These are phyloP conservation scores for Dicrurus megarhynchus DNA, from an alignment of 2,113 vertebrate genomes.

Conservation along the genomic window DNA sequence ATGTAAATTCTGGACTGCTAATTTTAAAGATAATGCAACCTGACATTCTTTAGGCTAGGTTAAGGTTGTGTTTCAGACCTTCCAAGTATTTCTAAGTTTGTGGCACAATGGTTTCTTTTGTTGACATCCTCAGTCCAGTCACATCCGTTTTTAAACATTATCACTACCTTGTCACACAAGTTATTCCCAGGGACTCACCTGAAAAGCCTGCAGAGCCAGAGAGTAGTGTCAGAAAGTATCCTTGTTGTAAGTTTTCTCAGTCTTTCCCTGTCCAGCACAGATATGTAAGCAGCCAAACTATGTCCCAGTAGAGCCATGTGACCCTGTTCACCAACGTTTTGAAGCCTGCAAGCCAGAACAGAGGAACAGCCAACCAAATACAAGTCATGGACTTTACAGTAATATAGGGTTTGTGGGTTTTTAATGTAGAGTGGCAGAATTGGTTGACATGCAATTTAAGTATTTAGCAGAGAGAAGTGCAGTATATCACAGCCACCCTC, in stretches of 20 bases:
- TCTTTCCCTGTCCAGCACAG: constrained; percentile 86
- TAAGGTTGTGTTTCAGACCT: background rate
- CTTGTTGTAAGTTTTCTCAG: constrained; percentile 91
- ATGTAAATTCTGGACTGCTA: background rate
- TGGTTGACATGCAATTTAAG: background rate
- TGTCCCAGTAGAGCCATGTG: constrained; percentile 95
- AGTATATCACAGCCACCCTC: background rate
- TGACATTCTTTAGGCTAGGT: background rate
- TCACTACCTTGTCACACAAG: background rate
- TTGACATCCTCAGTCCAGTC: background rate
- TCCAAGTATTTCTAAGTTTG: background rate
- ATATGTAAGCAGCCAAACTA: constrained; percentile 95
- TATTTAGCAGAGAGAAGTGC: background rate
- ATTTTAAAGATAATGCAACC: background rate
- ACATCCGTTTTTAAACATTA: background rate
- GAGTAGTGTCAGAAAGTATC: constrained; percentile 91
- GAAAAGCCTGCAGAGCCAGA: constrained; percentile 97
- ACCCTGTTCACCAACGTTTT: constrained; percentile 89
- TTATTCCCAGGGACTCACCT: constrained; percentile 74
- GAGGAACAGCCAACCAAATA: background rate
- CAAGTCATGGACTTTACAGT: background rate
- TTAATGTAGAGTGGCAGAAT: background rate
- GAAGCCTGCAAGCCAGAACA: constrained; percentile 77
- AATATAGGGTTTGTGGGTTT: background rate
- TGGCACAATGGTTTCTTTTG: background rate